A percentile compares a stretch with the other conserved stretches of the same genome.
Conservation (phyloP, 2,888 invertebrate genomes). For the Prenolepis imparis region DNA sequence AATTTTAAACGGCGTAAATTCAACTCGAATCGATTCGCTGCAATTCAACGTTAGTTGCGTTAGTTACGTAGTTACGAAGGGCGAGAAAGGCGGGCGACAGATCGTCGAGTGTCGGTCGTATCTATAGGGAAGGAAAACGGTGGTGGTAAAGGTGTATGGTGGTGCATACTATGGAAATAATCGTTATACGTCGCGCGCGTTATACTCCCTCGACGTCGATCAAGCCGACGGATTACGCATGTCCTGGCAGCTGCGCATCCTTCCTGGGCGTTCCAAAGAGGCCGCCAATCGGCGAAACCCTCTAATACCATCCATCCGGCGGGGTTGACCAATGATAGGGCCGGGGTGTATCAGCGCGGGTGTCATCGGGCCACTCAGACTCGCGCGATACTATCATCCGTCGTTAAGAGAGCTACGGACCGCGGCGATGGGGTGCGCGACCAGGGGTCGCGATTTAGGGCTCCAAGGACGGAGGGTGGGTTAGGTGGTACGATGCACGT, state of each 20-base stretch:
- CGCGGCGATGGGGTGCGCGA: not conserved
- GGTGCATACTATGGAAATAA: slow-evolving; percentile 66
- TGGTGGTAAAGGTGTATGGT: slow-evolving; percentile 43
- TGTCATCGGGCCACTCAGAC: slow-evolving; percentile 83
- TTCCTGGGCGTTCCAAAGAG: slow-evolving; percentile 84
- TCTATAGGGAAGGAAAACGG: slow-evolving; percentile 13
- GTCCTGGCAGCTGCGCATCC: slow-evolving; percentile 85
- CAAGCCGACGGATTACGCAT: slow-evolving; percentile 82
- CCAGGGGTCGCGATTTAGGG: not conserved
- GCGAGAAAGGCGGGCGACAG: slow-evolving; percentile 3
- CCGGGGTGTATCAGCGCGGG: slow-evolving; percentile 79
- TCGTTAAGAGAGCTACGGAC: slow-evolving; percentile 31
- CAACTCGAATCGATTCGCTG: slow-evolving; percentile 20
- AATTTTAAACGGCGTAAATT: slow-evolving; percentile 24
- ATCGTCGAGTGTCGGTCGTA: slow-evolving; percentile 27
- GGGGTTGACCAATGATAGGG: slow-evolving; percentile 78
- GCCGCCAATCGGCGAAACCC: slow-evolving; percentile 80
- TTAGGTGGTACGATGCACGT: not conserved
- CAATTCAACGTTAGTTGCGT: slow-evolving; percentile 25
- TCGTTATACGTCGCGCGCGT: slow-evolving; percentile 64
- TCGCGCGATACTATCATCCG: slow-evolving; percentile 81
- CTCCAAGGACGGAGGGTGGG: slow-evolving; percentile 9
- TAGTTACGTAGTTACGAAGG: not conserved
- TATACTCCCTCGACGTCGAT: slow-evolving; percentile 71
- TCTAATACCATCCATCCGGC: slow-evolving; percentile 77